Evolutionary conservation across 1,140 invertebrate species (phyloP).

Genomic region (Lordiphosa collinella): DNA sequence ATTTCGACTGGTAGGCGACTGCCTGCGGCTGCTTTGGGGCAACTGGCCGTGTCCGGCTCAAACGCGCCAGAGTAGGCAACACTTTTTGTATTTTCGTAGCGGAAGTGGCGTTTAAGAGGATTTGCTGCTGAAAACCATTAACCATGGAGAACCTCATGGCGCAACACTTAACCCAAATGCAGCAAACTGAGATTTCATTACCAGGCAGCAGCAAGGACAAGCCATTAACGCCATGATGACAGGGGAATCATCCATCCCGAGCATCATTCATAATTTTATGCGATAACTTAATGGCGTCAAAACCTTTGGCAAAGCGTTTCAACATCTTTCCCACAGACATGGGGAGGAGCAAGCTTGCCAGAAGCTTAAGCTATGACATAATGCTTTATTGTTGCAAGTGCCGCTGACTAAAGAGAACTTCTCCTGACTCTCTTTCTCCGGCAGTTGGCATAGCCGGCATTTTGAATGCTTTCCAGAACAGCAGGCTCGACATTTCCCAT

Average conservation of each 20-base stretch:
- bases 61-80: conserved; percentile 30
- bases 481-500: conserved; percentile 19
- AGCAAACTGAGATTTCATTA: conserved; percentile 1
- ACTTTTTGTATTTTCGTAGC: conserved; percentile 24
- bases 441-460: conserved; percentile 31
- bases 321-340: conserved; percentile 20
- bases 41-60: conserved; percentile 26
- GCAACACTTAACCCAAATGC: neutral
- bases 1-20: conserved; percentile 7
- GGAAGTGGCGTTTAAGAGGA: conserved; percentile 72
- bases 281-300: conserved; percentile 31
- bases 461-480: conserved; percentile 42
- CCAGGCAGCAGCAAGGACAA: conserved; percentile 26
- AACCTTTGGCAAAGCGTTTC: neutral
- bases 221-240: neutral
- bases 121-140: conserved; percentile 27
- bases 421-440: neutral
- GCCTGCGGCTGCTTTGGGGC: conserved; percentile 22
- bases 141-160: neutral
- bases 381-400: conserved; percentile 46
- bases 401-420: conserved; percentile 10
- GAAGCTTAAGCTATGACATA: conserved; percentile 38
- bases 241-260: conserved; percentile 17
- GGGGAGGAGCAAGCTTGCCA: conserved; percentile 1
- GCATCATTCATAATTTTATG: conserved; percentile 47